Base-by-base conservation (phyloP, 2,797 vertebrate genomes). In the Selene dorsalis region DNA sequence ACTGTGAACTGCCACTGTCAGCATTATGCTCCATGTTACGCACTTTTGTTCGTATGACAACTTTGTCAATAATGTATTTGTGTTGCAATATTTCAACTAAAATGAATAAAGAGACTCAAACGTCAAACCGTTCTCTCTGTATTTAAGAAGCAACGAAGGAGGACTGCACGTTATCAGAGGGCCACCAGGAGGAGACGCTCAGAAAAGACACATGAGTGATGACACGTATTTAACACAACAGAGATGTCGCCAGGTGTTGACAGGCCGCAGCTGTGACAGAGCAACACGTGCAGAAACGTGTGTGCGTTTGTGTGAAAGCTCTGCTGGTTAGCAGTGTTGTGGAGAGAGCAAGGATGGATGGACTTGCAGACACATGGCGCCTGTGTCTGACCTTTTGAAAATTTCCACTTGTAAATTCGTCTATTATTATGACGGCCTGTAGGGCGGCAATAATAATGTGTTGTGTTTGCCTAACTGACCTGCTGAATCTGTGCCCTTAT, bases 151-250 rank as follows among this genome's bases (percentile, higher is more conserved):
- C 17, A 20, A 11, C 38, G 13, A 30, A 16, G 6, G 35, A n/a
- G 14, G 11, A 62, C 20, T 75, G 77, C 69, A 75, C 66, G 22
- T 79, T 57, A 76, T 82, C 16, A 59, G 71, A 63, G 73, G 6
- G 70, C 77, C 86, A 89, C 80, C 75, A 88, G 80, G 81, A 85
- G 89, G 83, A 87, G 75, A 78, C 4, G 59, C 57, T 52, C 41
- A 10, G 57, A 69, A n/a, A 68, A 69, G 76, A 72, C 22, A 13
- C 47, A 47, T 2, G n/a, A 69, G 60, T 55, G 62, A 58, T 38
- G 62, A 58, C 32, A 28, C 39, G 55, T 55, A 65, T 76, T 24
- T 80, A 79, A 74, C 80, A 84, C 32, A 80, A 82, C 17, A 69
- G 32, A 70, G 48, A 72, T 64, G 70, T 81, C 62, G 74, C 53